These are phyloP conservation scores for Coenonympha arcania DNA, from an alignment of 2,888 invertebrate genomes.

Conservation along the genomic window DNA sequence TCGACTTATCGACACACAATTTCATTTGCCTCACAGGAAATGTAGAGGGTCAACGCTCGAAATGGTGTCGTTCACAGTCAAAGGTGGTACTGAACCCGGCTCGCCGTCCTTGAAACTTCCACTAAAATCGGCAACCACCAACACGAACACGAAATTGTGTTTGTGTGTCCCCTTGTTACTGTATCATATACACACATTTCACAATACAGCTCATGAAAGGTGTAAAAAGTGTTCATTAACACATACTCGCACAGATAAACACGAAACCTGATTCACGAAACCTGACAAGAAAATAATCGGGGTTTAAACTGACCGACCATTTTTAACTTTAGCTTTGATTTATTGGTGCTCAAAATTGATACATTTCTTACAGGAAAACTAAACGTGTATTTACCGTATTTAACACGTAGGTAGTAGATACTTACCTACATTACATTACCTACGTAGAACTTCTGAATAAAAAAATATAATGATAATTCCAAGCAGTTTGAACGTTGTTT, in stretches of 20 bases:
- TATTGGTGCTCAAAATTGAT: too few species aligned
- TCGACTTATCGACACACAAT: conserved; percentile 48
- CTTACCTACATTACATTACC: too few species aligned
- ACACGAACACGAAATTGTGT: conserved; percentile 34
- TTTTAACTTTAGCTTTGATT: neutral
- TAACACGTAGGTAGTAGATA: too few species aligned
- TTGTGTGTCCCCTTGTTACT: conserved; percentile 20
- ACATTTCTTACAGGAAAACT: too few species aligned
- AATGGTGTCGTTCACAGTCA: conserved; percentile 68
- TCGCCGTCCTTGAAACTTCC: conserved; percentile 66
- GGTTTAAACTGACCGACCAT: neutral
- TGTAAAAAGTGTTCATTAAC: conserved; percentile 16
- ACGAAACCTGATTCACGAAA: conserved; percentile 6
- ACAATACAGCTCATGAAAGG: conserved; percentile 6
- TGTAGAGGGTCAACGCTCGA: conserved; percentile 62
- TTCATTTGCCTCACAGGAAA: conserved; percentile 61
- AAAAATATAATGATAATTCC: too few species aligned
- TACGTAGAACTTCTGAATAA: too few species aligned
- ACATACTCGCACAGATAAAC: conserved; percentile 8
- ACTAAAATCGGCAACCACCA: conserved; percentile 59
- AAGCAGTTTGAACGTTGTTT: too few species aligned
- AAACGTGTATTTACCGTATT: too few species aligned
- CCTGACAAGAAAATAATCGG: neutral
- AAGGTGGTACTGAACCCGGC: conserved; percentile 68
- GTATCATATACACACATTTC: conserved; percentile 21